Percentiles rank a stretch among this genome's conserved stretches.
Evolutionary conservation across 2,888 invertebrate genomes (phyloP).

Genomic region (Slavum lentiscoides): DNA sequence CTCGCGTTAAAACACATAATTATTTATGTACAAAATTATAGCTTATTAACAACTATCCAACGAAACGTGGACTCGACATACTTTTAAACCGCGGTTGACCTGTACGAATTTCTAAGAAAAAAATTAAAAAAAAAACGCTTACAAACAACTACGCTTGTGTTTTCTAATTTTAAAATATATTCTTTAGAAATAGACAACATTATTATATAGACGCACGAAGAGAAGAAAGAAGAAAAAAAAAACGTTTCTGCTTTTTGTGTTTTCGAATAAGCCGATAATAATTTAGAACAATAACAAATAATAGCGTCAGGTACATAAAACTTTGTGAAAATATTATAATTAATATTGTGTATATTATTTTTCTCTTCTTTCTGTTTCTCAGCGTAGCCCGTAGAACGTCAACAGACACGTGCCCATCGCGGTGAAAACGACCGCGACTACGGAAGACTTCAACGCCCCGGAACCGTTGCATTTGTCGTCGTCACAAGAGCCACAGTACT

Average conservation of each 20-base stretch:
- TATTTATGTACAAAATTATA: neutral
- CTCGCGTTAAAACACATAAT: neutral
- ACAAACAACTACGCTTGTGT: neutral
- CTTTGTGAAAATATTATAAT: neutral
- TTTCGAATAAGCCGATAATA: slow-evolving; percentile 9
- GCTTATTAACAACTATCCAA: neutral
- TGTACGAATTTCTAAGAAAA: neutral
- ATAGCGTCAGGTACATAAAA: slow-evolving; percentile 20
- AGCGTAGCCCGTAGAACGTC: neutral
- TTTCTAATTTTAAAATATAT: slow-evolving; percentile 12
- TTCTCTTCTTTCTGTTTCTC: neutral
- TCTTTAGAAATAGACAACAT: slow-evolving; percentile 3
- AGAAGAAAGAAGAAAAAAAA: neutral
- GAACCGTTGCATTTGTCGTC: slow-evolving; percentile 71
- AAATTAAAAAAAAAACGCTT: neutral
- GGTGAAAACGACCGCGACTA: slow-evolving; percentile 1
- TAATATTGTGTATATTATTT: neutral
- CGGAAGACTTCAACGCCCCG: slow-evolving; percentile 58
- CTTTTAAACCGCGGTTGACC: neutral
- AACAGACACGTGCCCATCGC: neutral
- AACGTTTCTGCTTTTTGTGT: neutral
- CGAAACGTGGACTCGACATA: neutral
- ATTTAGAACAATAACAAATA: slow-evolving; percentile 7
- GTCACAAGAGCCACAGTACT: slow-evolving; percentile 71
- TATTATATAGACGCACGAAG: neutral